Conservation (phyloP, 2,797 vertebrate species). For the Sus cebifrons region DNA sequence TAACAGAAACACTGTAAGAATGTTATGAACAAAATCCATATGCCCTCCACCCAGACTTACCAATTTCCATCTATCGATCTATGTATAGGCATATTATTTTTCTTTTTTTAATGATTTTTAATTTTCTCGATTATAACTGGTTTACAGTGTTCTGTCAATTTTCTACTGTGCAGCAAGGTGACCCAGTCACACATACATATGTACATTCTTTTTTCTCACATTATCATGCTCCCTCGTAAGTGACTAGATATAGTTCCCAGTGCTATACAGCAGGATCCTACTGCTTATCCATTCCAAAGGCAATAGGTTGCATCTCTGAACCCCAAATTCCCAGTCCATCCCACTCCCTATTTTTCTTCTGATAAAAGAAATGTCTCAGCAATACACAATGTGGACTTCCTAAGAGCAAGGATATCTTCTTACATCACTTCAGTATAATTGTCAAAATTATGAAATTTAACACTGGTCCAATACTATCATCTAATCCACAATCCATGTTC, state of each 20-base stretch:
- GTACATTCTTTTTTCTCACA: no score
- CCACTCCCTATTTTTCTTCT: not conserved
- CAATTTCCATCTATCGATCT: not conserved
- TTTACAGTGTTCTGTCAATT: no score
- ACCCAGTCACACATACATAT: no score
- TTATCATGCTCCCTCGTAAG: no score
- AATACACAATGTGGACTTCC: not conserved
- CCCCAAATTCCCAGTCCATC: no score
- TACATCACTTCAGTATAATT: not conserved
- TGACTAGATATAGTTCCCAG: no score
- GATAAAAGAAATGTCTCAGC: not conserved
- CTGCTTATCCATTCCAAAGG: no score
- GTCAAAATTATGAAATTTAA: conserved; percentile 7
- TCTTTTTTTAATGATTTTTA: not conserved
- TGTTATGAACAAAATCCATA: not conserved
- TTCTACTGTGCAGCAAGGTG: no score
- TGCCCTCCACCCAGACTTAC: not conserved
- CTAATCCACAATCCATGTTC: not conserved
- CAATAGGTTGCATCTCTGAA: no score
- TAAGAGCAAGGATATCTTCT: not conserved
- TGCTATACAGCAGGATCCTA: no score
- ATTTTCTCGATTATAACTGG: no score
- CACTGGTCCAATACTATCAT: not conserved
- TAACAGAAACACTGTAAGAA: not conserved
- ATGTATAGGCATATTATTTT: no score